Evolutionary conservation across 2,113 vertebrate species (phyloP).

Genomic region (Pantherophis guttatus): DNA sequence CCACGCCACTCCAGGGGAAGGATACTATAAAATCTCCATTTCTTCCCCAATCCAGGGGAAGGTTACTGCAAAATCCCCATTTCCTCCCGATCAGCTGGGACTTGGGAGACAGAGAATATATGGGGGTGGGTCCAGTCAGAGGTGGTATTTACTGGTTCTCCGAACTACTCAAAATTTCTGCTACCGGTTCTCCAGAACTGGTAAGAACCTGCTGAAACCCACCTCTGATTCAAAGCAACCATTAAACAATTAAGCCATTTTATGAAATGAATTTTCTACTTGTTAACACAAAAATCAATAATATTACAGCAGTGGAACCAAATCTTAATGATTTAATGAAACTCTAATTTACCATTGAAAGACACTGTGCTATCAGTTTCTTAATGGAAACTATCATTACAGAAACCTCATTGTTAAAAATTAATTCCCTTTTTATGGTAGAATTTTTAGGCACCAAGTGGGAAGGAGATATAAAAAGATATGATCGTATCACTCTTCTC

Average conservation of each 20-base stretch:
- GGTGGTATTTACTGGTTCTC: too few relatives aligned
- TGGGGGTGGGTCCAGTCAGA: too few relatives aligned
- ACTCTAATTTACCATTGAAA: slow-evolving; percentile 41
- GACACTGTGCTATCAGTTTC: slow-evolving; percentile 24
- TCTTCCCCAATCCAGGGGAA: too few relatives aligned
- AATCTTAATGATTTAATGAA: slow-evolving; percentile 45
- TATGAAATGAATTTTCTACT: slow-evolving; percentile 45
- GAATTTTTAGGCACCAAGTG: not conserved
- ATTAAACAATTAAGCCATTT: slow-evolving; percentile 37
- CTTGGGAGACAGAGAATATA: too few relatives aligned
- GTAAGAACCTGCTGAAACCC: too few relatives aligned
- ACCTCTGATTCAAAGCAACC: not conserved
- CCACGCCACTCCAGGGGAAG: too few relatives aligned
- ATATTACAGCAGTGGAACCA: not conserved
- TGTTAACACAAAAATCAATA: slow-evolving; percentile 54
- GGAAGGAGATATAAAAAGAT: not conserved
- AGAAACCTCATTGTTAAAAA: slow-evolving; percentile 25
- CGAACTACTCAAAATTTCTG: too few relatives aligned
- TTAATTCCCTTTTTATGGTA: not conserved
- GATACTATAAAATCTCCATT: too few relatives aligned
- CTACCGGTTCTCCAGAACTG: too few relatives aligned
- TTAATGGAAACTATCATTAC: slow-evolving; percentile 31
- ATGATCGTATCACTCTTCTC: slow-evolving; percentile 4
- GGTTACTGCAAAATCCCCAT: too few relatives aligned
- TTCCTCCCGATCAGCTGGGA: too few relatives aligned